phyloP scores from a whole-genome alignment of 2,113 vertebrate genomes.

The Ochotona curzoniae region DNA sequence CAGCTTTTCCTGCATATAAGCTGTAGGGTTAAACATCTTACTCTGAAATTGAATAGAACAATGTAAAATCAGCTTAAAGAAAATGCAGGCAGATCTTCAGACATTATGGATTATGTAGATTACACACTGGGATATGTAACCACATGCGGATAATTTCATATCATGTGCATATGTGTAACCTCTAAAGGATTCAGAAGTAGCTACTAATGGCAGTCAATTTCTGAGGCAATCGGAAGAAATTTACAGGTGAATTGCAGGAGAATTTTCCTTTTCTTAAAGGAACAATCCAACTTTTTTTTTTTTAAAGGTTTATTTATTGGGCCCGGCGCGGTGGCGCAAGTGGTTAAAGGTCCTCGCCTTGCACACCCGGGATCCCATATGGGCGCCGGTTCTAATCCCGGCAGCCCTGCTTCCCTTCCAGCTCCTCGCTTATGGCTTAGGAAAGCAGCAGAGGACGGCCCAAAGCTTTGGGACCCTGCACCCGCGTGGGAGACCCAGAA shows the following conservation, averaged over 20 bases:
- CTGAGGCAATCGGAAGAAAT: too few species aligned
- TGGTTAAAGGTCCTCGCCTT: too few species aligned
- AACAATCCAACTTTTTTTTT: too few species aligned
- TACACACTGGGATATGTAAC: neutral
- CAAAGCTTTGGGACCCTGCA: too few species aligned
- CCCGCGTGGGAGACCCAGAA: too few species aligned
- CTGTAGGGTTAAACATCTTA: neutral
- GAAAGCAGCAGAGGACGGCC: too few species aligned
- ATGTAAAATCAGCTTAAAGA: conserved; percentile 30
- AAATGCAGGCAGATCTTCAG: neutral
- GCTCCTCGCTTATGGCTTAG: too few species aligned
- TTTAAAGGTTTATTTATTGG: too few species aligned
- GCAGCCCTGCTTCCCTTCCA: too few species aligned
- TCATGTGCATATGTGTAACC: neutral
- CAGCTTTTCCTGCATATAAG: neutral
- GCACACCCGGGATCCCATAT: too few species aligned
- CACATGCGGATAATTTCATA: neutral
- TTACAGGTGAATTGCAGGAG: neutral
- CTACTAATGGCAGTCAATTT: neutral
- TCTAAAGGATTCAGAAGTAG: conserved; percentile 22
- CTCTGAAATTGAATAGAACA: conserved; percentile 7
- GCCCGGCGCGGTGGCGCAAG: too few species aligned
- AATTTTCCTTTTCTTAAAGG: neutral
- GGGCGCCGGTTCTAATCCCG: too few species aligned
- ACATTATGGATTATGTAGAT: neutral